Conservation (phyloP, 2,113 vertebrate species). For the Balaeniceps rex region DNA sequence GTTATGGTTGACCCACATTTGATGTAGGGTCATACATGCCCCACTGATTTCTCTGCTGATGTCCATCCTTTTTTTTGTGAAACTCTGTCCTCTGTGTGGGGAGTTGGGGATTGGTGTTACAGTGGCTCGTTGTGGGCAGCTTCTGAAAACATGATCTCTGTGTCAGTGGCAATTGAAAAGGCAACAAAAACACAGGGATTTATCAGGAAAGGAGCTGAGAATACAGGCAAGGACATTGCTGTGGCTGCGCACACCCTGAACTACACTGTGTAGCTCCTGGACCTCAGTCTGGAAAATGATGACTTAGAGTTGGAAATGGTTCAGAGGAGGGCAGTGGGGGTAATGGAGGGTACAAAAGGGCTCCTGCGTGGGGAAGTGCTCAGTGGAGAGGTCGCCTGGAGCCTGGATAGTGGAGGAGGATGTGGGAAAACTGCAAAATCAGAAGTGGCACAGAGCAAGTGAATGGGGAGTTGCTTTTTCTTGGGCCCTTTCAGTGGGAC, state of each 20-base stretch:
- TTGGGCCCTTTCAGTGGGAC: not conserved
- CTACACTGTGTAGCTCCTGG: accelerated
- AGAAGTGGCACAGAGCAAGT: not conserved
- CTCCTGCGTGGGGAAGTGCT: not conserved
- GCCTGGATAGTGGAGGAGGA: not conserved
- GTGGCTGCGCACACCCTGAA: not conserved
- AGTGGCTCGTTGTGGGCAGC: accelerated
- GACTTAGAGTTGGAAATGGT: not conserved
- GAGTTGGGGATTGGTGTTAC: not conserved
- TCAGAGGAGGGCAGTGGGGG: not conserved
- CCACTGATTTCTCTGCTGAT: not conserved
- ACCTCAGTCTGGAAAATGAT: not conserved
- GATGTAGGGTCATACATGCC: not conserved
- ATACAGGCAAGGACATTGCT: not conserved
- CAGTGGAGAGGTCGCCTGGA: not conserved
- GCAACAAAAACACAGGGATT: not conserved
- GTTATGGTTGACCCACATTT: not conserved
- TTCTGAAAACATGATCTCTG: not conserved
- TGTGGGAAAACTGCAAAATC: not conserved
- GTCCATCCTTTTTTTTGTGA: not conserved
- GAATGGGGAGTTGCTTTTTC: not conserved
- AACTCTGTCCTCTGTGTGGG: not conserved
- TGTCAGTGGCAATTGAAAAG: not conserved
- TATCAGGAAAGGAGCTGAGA: not conserved
- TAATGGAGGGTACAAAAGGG: not conserved